A percentile compares a stretch with the other conserved stretches of the same genome.
phyloP scores from a whole-genome alignment of 2,113 vertebrate species.

The Pteruthius melanotis region DNA sequence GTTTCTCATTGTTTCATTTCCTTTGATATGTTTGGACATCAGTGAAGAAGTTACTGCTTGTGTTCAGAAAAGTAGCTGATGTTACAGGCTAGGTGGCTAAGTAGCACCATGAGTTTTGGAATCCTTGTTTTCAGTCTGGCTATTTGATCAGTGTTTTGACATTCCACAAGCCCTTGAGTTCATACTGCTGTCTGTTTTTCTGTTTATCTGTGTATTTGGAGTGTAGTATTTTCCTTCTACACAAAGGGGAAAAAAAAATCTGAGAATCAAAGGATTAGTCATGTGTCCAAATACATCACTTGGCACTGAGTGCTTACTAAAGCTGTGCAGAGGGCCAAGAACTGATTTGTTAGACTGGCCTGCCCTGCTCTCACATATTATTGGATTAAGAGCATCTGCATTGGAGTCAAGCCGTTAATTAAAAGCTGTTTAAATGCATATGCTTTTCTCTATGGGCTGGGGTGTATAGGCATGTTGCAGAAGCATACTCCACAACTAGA shows the following conservation, averaged over 20 bases:
- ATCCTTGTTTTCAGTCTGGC: not conserved
- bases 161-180: not conserved
- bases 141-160: slow-evolving; percentile 41
- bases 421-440: slow-evolving; percentile 28
- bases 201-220: slow-evolving; percentile 38
- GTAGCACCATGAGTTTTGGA: not conserved
- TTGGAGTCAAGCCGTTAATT: slow-evolving; percentile 4
- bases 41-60: not conserved
- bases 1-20: not conserved
- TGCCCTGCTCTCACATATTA: slow-evolving; percentile 14
- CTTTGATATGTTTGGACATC: not conserved
- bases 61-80: not conserved
- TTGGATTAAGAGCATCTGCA: slow-evolving; percentile 55
- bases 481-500: not conserved
- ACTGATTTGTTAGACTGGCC: slow-evolving; percentile 34
- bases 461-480: not conserved
- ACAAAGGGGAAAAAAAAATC: not conserved
- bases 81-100: not conserved
- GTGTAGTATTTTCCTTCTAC: slow-evolving; percentile 11
- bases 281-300: slow-evolving; percentile 24
- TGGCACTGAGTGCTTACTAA: slow-evolving; percentile 14
- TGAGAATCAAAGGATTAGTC: slow-evolving; percentile 44
- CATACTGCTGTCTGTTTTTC: not conserved
- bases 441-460: not conserved
- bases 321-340: slow-evolving; percentile 1